Percentiles rank a stretch among this genome's conserved stretches.
phyloP scores from a whole-genome alignment of 1,140 invertebrate species.

The Caenorhabditis inopinata region DNA sequence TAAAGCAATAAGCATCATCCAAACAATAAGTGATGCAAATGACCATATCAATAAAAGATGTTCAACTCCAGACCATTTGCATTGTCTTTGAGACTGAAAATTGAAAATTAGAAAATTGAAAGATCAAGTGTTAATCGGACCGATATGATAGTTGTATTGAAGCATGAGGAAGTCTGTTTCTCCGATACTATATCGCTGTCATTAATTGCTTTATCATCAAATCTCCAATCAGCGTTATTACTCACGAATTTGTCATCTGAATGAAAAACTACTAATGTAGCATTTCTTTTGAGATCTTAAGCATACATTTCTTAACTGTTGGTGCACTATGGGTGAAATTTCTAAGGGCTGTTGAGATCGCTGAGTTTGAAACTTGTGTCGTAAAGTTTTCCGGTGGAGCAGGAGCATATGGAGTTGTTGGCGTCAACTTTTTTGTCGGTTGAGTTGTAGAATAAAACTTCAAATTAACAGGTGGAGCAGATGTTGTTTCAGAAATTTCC shows the following conservation, averaged over 20 bases:
- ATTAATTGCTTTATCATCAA: constrained; percentile 36
- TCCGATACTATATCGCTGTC: constrained; percentile 34
- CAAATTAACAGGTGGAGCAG: neutral
- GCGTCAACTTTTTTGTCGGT: neutral
- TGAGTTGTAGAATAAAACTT: neutral
- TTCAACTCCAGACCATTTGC: constrained; percentile 28
- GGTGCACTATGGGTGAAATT: constrained; percentile 18
- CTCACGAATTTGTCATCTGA: constrained; percentile 26
- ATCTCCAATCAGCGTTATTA: constrained; percentile 33
- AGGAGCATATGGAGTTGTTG: neutral
- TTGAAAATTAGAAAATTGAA: neutral
- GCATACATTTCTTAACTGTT: constrained; percentile 7
- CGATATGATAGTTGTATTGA: constrained; percentile 21
- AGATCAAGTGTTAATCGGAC: neutral
- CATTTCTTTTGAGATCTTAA: neutral
- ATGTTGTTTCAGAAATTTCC: constrained; percentile 4
- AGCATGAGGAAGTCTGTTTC: constrained; percentile 1
- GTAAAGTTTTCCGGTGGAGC: neutral
- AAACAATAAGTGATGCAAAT: constrained; percentile 26
- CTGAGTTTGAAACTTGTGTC: neutral
- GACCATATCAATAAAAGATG: constrained; percentile 38
- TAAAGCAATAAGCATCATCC: constrained; percentile 25
- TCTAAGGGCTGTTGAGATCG: neutral
- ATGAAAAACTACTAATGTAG: neutral
- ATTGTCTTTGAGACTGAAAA: neutral